These are phyloP conservation scores for Oceanodroma leucorhoa DNA, from an alignment of 2,797 vertebrate genomes.

Conservation along the genomic window DNA sequence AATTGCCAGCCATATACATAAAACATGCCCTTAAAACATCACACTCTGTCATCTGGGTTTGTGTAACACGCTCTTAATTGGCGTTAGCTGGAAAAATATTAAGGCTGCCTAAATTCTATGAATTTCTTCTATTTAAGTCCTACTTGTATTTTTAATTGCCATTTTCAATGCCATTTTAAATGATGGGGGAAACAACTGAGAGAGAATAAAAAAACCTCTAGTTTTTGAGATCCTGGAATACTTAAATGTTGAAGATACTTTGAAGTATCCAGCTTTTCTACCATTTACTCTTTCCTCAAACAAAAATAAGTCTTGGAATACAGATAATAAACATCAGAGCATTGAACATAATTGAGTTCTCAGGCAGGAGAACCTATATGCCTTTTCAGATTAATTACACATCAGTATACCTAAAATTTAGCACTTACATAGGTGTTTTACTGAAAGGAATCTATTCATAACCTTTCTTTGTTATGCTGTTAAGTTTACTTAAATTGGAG, in stretches of 20 bases:
- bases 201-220: neutral
- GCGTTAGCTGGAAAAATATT: neutral
- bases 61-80: neutral
- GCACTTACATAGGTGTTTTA: neutral
- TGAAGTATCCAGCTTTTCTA: neutral
- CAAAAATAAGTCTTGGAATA: neutral
- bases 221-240: neutral
- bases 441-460: neutral
- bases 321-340: neutral
- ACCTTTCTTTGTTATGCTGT: neutral
- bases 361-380: neutral
- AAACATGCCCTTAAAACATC: neutral
- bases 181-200: neutral
- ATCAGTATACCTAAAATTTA: neutral
- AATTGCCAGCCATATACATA: neutral
- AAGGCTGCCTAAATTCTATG: neutral
- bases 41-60: neutral
- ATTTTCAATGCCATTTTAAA: neutral
- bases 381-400: neutral
- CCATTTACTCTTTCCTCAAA: neutral
- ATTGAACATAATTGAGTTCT: neutral
- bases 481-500: neutral
- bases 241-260: neutral
- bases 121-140: neutral
- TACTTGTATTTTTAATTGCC: neutral